A percentile compares a stretch with the other conserved stretches of the same genome.
Conservation (phyloP, 2,113 vertebrate genomes). For the Falcunculus frontatus region DNA sequence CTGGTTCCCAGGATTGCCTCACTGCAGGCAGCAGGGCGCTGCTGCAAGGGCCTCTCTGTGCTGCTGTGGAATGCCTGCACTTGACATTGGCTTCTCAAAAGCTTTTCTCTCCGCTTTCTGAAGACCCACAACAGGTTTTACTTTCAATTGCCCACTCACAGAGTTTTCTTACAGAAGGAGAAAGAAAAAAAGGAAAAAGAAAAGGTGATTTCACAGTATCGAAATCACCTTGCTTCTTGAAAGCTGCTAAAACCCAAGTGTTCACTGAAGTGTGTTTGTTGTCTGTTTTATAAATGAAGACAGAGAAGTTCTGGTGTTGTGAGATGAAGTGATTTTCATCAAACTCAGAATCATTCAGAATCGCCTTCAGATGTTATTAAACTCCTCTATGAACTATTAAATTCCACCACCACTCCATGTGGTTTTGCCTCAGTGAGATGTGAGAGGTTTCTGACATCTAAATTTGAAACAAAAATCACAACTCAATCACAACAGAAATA, state of each 20-base stretch:
- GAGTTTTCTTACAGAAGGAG: not conserved
- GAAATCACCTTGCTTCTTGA: not conserved
- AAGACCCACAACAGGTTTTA: not conserved
- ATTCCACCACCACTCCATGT: not conserved
- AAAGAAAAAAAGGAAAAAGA: fast-evolving
- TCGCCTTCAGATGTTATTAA: not conserved
- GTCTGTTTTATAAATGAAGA: not conserved
- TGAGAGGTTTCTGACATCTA: not conserved
- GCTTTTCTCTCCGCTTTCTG: not conserved
- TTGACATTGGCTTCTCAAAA: not conserved
- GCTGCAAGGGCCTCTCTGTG: not conserved
- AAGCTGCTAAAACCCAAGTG: not conserved
- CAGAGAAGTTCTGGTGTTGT: not conserved
- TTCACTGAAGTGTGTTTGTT: not conserved
- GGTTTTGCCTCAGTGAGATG: not conserved
- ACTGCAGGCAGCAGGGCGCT: not conserved
- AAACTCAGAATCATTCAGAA: not conserved
- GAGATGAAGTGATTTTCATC: not conserved
- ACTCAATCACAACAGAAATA: not conserved
- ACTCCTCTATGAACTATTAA: not conserved
- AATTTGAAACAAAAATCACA: not conserved
- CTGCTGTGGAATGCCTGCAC: not conserved
- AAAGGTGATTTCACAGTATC: not conserved
- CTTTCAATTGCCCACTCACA: not conserved
- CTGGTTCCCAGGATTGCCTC: not conserved